phyloP scores from a whole-genome alignment of 2,113 vertebrate species.

The Antigone vipio region DNA sequence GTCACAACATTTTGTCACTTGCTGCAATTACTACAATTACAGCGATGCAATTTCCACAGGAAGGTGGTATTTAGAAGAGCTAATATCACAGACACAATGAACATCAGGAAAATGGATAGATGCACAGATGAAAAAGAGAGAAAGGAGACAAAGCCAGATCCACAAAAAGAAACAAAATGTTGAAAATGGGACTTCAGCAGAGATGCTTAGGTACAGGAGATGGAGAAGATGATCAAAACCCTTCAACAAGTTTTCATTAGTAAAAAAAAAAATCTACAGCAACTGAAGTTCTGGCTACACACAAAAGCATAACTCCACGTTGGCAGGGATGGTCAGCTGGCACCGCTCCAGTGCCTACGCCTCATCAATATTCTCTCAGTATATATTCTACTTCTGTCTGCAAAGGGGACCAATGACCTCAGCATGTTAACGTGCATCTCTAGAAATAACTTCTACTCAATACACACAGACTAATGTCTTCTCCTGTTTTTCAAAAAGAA shows the following conservation, averaged over 20 bases:
- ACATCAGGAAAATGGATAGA: background rate
- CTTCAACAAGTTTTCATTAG: background rate
- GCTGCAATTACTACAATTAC: background rate
- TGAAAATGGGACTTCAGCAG: background rate
- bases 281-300: background rate
- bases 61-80: background rate
- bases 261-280: background rate
- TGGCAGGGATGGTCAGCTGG: constrained; percentile 26
- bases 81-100: background rate
- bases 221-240: background rate
- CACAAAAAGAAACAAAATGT: background rate
- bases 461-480: background rate
- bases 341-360: background rate
- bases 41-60: background rate
- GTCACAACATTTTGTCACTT: background rate
- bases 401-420: background rate
- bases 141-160: background rate
- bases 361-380: background rate
- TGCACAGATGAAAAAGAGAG: background rate
- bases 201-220: background rate
- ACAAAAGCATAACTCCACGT: background rate
- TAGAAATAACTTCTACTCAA: background rate
- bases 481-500: background rate
- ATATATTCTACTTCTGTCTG: background rate
- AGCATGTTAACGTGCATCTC: background rate